These are phyloP conservation scores for Myotis planiceps DNA, from an alignment of 2,797 vertebrate genomes.

Conservation along the genomic window DNA sequence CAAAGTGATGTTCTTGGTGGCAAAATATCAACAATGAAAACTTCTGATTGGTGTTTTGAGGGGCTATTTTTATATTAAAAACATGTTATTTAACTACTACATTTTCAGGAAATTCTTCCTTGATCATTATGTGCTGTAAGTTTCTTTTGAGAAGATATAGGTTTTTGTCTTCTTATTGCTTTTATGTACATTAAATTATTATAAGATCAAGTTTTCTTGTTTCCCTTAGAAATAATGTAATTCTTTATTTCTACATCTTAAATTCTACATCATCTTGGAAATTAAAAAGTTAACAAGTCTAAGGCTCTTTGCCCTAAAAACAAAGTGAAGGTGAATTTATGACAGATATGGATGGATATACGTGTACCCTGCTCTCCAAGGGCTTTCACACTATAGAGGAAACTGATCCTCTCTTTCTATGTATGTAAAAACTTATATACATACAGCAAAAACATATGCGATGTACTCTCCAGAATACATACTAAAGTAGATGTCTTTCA, in stretches of 20 bases:
- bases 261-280: neutral
- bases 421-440: neutral
- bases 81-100: neutral
- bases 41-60: neutral
- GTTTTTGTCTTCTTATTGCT: neutral
- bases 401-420: neutral
- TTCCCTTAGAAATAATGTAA: conserved; percentile 8
- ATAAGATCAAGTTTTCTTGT: neutral
- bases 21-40: conserved; percentile 28
- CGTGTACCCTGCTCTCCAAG: neutral
- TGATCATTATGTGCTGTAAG: conserved; percentile 18
- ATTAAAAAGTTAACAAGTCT: neutral
- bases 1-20: neutral
- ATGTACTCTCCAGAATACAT: conserved; percentile 7
- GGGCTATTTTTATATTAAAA: conserved; percentile 31
- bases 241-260: neutral
- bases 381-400: conserved; percentile 21
- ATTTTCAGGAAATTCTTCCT: conserved; percentile 25
- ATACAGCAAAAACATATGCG: neutral
- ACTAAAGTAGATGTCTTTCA: conserved; percentile 48
- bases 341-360: neutral
- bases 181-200: conserved; percentile 7
- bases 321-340: neutral
- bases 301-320: neutral
- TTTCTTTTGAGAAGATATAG: neutral